A percentile compares a stretch with the other conserved stretches of the same genome.
Evolutionary conservation across 2,113 vertebrate genomes (phyloP).

Genomic region (Pholis gunnellus): DNA sequence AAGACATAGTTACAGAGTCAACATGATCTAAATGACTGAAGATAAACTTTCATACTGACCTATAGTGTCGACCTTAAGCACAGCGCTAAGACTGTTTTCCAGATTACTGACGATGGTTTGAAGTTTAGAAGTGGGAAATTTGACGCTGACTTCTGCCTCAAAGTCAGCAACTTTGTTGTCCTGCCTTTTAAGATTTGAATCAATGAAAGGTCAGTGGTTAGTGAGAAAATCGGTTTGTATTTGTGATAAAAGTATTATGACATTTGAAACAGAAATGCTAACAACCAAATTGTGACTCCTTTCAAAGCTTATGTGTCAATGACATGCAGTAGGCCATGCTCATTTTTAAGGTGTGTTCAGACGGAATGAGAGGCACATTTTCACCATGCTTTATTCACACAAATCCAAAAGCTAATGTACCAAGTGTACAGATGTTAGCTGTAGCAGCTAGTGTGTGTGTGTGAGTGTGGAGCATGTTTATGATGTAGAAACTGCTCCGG

Average conservation of each 20-base stretch:
- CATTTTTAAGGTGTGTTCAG: not conserved
- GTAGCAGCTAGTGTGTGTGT: not conserved
- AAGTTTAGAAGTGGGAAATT: constrained; percentile 27
- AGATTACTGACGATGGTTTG: not conserved
- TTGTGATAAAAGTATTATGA: not conserved
- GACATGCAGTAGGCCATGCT: not conserved
- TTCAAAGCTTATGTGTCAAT: not conserved
- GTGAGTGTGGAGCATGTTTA: no score
- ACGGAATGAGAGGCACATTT: not conserved
- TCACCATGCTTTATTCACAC: not conserved
- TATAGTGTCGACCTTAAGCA: constrained; percentile 22
- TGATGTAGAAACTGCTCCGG: no score
- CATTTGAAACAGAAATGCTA: not conserved
- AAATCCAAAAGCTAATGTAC: not conserved
- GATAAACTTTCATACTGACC: constrained; percentile 59
- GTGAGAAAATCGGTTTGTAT: not conserved
- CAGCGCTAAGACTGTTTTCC: fast-evolving
- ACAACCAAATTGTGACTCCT: not conserved
- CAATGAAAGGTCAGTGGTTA: not conserved
- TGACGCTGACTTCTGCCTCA: constrained; percentile 39
- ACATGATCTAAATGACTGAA: not conserved
- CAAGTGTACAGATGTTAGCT: not conserved
- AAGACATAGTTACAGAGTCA: not conserved
- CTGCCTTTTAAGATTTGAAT: not conserved
- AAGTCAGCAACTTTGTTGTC: constrained; percentile 16